Percentiles rank a stretch among this genome's conserved stretches.
phyloP scores from a whole-genome alignment of 2,797 vertebrate genomes.

The Epinephelus malabaricus region DNA sequence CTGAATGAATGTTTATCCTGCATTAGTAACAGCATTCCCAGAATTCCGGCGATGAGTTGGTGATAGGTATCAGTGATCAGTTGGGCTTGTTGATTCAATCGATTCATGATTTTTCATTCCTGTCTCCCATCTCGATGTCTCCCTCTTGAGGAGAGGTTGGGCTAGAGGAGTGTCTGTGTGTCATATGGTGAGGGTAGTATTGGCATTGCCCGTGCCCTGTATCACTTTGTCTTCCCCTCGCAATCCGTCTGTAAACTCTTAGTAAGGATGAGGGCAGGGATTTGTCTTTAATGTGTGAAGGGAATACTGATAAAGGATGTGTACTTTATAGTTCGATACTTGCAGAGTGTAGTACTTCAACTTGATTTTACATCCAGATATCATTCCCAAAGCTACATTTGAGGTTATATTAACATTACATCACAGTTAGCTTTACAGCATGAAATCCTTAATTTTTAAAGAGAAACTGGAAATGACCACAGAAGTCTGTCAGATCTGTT shows the following conservation, averaged over 20 bases:
- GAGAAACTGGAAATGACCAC: neutral
- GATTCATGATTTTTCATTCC: conserved; percentile 17
- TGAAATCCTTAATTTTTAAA: neutral
- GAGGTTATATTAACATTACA: neutral
- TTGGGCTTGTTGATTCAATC: conserved; percentile 10
- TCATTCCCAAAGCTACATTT: neutral
- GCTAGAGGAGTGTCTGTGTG: neutral
- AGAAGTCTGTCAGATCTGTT: neutral
- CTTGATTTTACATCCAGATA: neutral
- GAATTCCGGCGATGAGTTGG: neutral
- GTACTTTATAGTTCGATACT: neutral
- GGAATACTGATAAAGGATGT: neutral
- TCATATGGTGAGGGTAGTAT: neutral
- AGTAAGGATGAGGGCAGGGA: neutral
- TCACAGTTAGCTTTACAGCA: neutral
- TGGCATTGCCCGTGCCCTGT: neutral
- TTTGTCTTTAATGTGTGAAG: conserved; percentile 15
- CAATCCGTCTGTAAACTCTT: conserved; percentile 29
- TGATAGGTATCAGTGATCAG: neutral
- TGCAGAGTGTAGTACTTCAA: neutral
- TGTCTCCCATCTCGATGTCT: neutral
- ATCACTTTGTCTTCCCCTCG: conserved; percentile 5
- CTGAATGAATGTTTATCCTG: neutral
- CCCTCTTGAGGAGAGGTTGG: neutral
- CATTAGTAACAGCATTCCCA: neutral